Base-by-base conservation (phyloP, 92 coral and sea anemone species). In the Zoanthus sociatus region DNA sequence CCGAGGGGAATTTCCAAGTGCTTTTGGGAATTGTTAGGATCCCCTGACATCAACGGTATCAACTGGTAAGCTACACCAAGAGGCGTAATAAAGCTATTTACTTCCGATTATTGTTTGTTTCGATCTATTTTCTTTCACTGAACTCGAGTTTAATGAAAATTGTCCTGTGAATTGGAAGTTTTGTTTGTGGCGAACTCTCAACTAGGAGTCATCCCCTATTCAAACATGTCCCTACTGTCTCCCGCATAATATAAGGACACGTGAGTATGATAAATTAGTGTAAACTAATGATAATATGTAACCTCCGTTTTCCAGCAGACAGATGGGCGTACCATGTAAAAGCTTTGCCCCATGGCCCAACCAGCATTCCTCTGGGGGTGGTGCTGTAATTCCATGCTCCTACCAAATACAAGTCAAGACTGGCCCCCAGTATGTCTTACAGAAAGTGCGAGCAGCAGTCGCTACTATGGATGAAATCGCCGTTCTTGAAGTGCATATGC, bases 351-450 rank as follows among this genome's bases (percentile, higher is more conserved):
- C 85, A 9, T 85, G 85, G 92, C 85, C 85, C 76, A 76, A 47
- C 18, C 90, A 78, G 37, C 92, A 89, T 15, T 51, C 58, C 21
- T 78, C 79, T 3, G 92, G 92, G 21, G 92, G 92, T 20, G 90
- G 85, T 12, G 85, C 90, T 45, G 90, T 85, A 10, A 72, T 88
- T n/a, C 91, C 91, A 10, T 88, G 89, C 83, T 44, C 68, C 31
- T 90, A 78, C 78, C 16, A 79, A 53, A 86, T 90, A 44, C 66
- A 63, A 69, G 60, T 85, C 9, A 89, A 89, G 75, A 55, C 55
- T 17, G 60, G 46, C 54, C 85, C 1, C 32, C 73, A 87, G 30
- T 17, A 31, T 30, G 54, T 47, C 33, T 33, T 86, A 26, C 20
- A 18, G 5, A 72, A 33, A 60, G 58, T 83, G 47, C 3, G 76